Percentiles rank a stretch among this genome's conserved stretches.
These are phyloP conservation scores for Halesus radiatus DNA, from an alignment of 1,140 invertebrate genomes.

Conservation along the genomic window DNA sequence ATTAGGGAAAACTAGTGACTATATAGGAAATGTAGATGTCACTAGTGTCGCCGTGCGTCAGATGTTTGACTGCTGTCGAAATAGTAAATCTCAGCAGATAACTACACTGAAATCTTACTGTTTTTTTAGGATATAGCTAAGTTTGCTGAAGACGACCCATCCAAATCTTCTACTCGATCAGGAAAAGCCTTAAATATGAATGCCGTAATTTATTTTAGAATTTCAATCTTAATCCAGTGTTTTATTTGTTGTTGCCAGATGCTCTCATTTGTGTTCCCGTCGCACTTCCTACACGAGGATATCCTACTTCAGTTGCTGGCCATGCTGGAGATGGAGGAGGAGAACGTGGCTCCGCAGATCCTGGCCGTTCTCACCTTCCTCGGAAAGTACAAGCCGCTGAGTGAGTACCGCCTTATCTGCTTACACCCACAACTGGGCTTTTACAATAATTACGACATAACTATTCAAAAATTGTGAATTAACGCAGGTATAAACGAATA, in stretches of 20 bases:
- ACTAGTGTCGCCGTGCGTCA: no score
- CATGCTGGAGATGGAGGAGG: slow-evolving; percentile 85
- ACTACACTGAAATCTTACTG: no score
- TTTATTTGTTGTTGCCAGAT: slow-evolving; percentile 58
- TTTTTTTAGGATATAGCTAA: no score
- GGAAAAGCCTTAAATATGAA: neutral
- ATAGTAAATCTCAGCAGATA: no score
- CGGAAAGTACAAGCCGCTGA: slow-evolving; percentile 87
- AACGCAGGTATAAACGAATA: no score
- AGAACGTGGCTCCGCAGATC: slow-evolving; percentile 85
- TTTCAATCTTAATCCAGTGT: slow-evolving; percentile 7
- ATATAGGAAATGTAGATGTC: no score
- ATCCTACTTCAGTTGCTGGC: slow-evolving; percentile 85
- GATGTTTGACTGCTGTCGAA: no score
- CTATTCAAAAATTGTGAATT: neutral
- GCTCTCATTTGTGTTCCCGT: slow-evolving; percentile 92
- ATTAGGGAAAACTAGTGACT: no score
- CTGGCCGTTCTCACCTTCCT: slow-evolving; percentile 89
- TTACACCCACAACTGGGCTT: neutral
- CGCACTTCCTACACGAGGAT: slow-evolving; percentile 90
- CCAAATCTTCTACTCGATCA: no score
- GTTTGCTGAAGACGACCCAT: no score
- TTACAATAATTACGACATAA: neutral
- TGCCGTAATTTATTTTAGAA: slow-evolving; percentile 28
- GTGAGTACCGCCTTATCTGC: slow-evolving; percentile 65